Conservation (phyloP, 2,888 invertebrate species). For the Drosophila paranaensis region DNA sequence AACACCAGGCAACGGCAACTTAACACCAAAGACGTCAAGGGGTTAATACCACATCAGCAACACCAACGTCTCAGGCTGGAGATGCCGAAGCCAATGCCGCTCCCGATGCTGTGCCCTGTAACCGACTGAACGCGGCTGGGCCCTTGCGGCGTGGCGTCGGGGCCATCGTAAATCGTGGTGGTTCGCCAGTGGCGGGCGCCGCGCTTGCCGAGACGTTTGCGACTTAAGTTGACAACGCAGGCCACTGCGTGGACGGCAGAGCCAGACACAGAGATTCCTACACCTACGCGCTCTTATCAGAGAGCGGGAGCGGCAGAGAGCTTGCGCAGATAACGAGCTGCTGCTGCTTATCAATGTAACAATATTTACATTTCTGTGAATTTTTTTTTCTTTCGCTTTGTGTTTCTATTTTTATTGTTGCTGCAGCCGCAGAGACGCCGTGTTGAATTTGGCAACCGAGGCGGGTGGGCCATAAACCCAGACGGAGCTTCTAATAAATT, state of each 20-base stretch:
- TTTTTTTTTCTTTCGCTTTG: conserved; percentile 26
- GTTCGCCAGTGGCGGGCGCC: conserved; percentile 22
- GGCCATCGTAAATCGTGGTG: conserved; percentile 62
- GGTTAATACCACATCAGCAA: conserved; percentile 71
- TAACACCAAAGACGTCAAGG: conserved; percentile 78
- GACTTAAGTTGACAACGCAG: conserved; percentile 64
- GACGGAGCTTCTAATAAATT: conserved; percentile 47
- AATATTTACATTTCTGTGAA: conserved; percentile 80
- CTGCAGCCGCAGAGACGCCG: conserved; percentile 29
- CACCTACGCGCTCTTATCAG: conserved; percentile 39
- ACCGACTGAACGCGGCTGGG: conserved; percentile 5
- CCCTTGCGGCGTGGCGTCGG: conserved; percentile 21
- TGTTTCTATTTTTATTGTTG: conserved; percentile 38
- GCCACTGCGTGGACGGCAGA: conserved; percentile 10
- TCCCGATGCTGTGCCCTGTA: conserved; percentile 44
- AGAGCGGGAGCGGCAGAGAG: conserved; percentile 22
- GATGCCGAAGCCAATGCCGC: neutral
- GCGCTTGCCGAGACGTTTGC: conserved; percentile 27
- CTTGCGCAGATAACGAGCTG: conserved; percentile 47
- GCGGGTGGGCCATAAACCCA: conserved; percentile 21
- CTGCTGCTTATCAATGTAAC: conserved; percentile 67
- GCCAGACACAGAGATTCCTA: conserved; percentile 42
- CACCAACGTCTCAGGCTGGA: conserved; percentile 18
- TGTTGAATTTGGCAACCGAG: conserved; percentile 55
- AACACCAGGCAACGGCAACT: conserved; percentile 78